Evolutionary conservation across 1,140 invertebrate species (phyloP).

Genomic region (Aleiodes sp.): DNA sequence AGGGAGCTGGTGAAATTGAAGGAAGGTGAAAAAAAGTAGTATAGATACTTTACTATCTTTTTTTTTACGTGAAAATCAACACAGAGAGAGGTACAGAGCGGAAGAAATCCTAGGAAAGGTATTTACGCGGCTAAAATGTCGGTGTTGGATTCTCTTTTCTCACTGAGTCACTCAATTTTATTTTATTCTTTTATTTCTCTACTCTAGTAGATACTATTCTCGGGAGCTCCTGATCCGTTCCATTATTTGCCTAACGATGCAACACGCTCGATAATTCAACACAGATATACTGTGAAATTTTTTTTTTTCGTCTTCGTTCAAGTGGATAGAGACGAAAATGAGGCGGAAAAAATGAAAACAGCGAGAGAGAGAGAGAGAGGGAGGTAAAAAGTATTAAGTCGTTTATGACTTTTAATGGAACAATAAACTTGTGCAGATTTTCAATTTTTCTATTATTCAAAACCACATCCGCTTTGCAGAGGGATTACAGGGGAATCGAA

Average conservation of each 20-base stretch:
- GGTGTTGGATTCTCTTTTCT: no score
- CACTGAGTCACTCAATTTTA: no score
- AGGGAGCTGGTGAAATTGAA: not conserved
- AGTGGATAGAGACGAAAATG: not conserved
- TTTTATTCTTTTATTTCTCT: not conserved
- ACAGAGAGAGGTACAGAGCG: not conserved
- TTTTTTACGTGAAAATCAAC: not conserved
- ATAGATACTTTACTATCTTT: no score
- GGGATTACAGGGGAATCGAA: not conserved
- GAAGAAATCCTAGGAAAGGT: no score
- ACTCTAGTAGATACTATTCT: slow-evolving; percentile 11
- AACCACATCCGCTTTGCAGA: not conserved
- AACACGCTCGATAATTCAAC: not conserved
- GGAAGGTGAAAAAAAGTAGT: no score
- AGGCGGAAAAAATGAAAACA: not conserved
- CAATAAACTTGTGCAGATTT: not conserved
- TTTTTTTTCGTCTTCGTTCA: not conserved
- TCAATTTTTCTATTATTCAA: slow-evolving; percentile 7
- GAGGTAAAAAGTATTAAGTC: not conserved
- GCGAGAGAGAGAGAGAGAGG: no score
- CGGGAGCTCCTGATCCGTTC: not conserved
- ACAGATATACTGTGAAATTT: not conserved
- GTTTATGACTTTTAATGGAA: not conserved
- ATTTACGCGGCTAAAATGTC: slow-evolving; percentile 10
- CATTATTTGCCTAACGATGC: slow-evolving; percentile 24